phyloP scores from a whole-genome alignment of 2,888 invertebrate species.

The Sturmia bella region DNA sequence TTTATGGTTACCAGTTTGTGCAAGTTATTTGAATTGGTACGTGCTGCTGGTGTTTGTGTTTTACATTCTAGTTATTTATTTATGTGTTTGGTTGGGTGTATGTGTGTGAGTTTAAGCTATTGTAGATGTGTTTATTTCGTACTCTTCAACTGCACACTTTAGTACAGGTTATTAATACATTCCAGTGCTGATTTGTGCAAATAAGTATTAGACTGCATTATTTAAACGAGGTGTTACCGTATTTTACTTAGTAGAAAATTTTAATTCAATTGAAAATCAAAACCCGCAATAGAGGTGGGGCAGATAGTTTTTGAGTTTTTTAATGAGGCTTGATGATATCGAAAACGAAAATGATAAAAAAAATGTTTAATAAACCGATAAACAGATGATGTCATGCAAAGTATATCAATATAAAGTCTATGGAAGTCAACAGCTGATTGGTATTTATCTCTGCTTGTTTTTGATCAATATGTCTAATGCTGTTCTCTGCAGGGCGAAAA shows the following conservation, averaged over 20 bases:
- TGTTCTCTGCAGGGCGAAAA: too few species aligned
- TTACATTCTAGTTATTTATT: slow-evolving; percentile 14
- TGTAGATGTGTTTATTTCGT: slow-evolving; percentile 18
- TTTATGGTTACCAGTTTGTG: slow-evolving; percentile 46
- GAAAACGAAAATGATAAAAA: too few species aligned
- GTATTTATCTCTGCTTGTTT: too few species aligned
- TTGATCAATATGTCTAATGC: too few species aligned
- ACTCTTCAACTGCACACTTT: slow-evolving; percentile 1
- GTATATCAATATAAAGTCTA: too few species aligned
- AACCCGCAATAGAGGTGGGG: too few species aligned
- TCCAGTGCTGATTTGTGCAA: slow-evolving; percentile 33
- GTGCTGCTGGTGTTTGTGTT: slow-evolving; percentile 17
- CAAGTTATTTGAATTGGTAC: slow-evolving; percentile 53
- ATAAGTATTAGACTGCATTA: background rate
- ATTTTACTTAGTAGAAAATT: background rate
- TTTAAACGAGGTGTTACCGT: background rate
- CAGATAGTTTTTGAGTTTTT: too few species aligned
- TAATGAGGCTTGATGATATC: too few species aligned
- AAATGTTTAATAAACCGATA: too few species aligned
- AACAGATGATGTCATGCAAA: too few species aligned
- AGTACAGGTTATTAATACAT: slow-evolving; percentile 41
- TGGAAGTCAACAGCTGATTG: too few species aligned
- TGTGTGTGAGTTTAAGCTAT: background rate
- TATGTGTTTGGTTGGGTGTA: background rate
- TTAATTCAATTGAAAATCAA: background rate